Evolutionary conservation across 2,888 invertebrate genomes (phyloP).

Genomic region (Acronicta aceris): DNA sequence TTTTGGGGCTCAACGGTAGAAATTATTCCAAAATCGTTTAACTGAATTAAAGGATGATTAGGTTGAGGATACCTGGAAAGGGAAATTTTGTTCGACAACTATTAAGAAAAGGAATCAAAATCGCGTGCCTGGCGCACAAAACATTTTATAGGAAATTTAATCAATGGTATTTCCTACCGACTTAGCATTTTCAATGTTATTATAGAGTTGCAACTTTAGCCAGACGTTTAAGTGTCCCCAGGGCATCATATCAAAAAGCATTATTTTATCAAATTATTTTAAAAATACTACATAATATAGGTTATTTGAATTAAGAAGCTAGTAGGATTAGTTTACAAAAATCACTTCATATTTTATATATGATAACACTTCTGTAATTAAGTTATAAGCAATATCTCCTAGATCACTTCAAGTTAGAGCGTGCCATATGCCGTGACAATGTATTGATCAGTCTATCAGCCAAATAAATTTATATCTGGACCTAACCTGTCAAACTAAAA

Average conservation of each 20-base stretch:
- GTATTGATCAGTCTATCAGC: too few species aligned
- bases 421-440: too few species aligned
- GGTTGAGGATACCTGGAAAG: constrained; percentile 70
- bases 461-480: too few species aligned
- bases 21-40: constrained; percentile 85
- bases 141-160: constrained; percentile 37
- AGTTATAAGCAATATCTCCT: too few species aligned
- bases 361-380: too few species aligned
- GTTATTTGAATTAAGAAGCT: too few species aligned
- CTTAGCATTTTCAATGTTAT: constrained; percentile 17
- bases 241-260: neutral
- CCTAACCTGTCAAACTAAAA: too few species aligned
- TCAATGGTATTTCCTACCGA: constrained; percentile 41
- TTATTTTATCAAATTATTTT: too few species aligned
- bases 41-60: constrained; percentile 77
- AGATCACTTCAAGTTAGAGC: too few species aligned
- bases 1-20: constrained; percentile 69
- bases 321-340: too few species aligned
- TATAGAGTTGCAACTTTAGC: constrained; percentile 14
- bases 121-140: constrained; percentile 47
- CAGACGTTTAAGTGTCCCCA: neutral
- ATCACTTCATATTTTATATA: too few species aligned
- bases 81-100: constrained; percentile 63
- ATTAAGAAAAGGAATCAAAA: constrained; percentile 28
- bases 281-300: too few species aligned